A percentile compares a stretch with the other conserved stretches of the same genome.
Evolutionary conservation across 1,140 invertebrate genomes (phyloP).

Genomic region (Bombus waltoni): DNA sequence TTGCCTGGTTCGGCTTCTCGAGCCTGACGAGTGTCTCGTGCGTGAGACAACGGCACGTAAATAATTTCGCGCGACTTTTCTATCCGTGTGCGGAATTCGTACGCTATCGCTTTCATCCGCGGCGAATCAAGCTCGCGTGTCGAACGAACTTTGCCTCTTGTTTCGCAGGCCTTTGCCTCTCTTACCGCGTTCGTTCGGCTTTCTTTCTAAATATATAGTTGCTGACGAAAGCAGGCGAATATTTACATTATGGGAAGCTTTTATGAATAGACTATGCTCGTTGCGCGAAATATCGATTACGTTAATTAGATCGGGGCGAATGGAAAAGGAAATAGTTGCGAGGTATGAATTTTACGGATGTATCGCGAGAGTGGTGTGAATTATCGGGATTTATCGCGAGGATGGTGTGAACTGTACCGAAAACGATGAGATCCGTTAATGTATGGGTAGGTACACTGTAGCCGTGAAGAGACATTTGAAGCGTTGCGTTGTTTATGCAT

Average conservation of each 20-base stretch:
- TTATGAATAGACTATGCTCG: too few species aligned
- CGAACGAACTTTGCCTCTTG: neutral
- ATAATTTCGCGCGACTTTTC: constrained; percentile 55
- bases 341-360: neutral
- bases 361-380: neutral
- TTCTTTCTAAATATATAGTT: too few species aligned
- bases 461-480: neutral
- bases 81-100: constrained; percentile 28
- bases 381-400: neutral
- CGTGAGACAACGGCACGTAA: constrained; percentile 63
- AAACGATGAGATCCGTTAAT: neutral
- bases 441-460: neutral
- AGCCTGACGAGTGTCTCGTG: constrained; percentile 63
- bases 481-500: neutral
- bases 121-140: constrained; percentile 30
- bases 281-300: too few species aligned
- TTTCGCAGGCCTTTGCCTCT: neutral
- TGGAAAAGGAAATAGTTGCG: neutral
- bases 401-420: neutral
- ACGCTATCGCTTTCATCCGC: constrained; percentile 9
- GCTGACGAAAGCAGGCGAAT: too few species aligned
- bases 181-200: neutral
- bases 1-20: constrained; percentile 52
- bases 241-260: too few species aligned
- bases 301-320: too few species aligned